phyloP scores from a whole-genome alignment of 2,797 vertebrate genomes.

The Sciurus carolinensis region DNA sequence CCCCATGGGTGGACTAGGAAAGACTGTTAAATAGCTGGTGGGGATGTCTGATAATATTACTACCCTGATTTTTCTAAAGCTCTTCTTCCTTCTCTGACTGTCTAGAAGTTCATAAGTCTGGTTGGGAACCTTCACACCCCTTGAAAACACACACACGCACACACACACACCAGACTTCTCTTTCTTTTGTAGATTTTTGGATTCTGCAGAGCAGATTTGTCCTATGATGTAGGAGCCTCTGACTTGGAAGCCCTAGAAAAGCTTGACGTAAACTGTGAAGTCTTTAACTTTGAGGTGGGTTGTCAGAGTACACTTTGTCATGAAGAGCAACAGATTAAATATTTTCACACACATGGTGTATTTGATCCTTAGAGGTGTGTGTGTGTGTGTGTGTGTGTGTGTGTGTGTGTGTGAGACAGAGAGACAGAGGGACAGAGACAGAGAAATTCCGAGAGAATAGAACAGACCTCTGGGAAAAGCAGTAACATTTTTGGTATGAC shows the following conservation, averaged over 20 bases:
- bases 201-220: conserved; percentile 86
- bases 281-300: conserved; percentile 82
- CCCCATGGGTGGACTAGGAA: not conserved
- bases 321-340: not conserved
- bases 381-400: not conserved
- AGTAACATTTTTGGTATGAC: not conserved
- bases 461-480: not conserved
- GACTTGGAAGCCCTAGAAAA: conserved; percentile 71
- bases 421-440: not conserved
- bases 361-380: not conserved
- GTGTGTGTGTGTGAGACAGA: too few species aligned
- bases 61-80: conserved; percentile 32
- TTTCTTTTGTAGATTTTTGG: conserved; percentile 81
- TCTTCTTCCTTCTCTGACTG: conserved; percentile 3
- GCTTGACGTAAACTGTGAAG: conserved; percentile 81
- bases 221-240: conserved; percentile 50
- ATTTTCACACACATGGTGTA: not conserved
- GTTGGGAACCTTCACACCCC: not conserved
- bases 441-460: not conserved
- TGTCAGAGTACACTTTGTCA: not conserved
- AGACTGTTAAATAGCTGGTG: not conserved
- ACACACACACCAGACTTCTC: not conserved
- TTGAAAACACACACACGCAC: not conserved
- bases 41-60: not conserved
- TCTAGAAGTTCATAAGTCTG: not conserved